Evolutionary conservation across 37 sponge, comb jelly and placozoan species (phyloP), one percentile per base, ranked within the genome.

Genomic region (Aplysina aerophoba): DNA sequence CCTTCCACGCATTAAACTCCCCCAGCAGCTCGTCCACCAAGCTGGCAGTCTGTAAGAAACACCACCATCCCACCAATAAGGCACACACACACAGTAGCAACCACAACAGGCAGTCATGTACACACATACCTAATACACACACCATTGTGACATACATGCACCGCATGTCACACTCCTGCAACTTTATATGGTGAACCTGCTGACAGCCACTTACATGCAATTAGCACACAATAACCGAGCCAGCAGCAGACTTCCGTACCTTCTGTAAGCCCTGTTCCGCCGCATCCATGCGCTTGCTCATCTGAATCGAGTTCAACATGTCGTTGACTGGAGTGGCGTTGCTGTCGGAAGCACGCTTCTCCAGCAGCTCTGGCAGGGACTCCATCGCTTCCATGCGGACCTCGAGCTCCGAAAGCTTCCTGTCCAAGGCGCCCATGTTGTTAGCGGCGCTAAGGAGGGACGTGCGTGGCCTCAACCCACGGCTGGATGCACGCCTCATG

Each of bases 291-390:
- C 95, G 75, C 36, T 94, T 97, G 71, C 74, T 89, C 22, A 97
- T 85, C 36, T 82, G 87, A 13, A 92, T 90, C 55, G 91, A 94
- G 65, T 93, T 92, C 97, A 93, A 94, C 91, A 94, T 84, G 68
- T 97, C 97, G 11, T 84, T 80, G 27, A 92, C 86, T 0, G 95
- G 95, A 12, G 90, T 95, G 35, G 93, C 79, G 16, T 28, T 30
- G 19, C 59, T 55, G 44, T 92, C 91, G 0, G 88, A 81, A 4
- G 83, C 90, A 38, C 81, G 87, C 80, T 67, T 87, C 68, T 94
- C 95, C 20, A 95, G 56, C 73, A 92, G 17, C 0, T 88, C 91
- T 1, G 94, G 91, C 4, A 95, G 78, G 20, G 66, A 72, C 55
- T 92, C 93, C 85, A 95, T 68, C 20, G 88, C 59, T 13, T 85